These are phyloP conservation scores for Aplidium turbinatum DNA, from an alignment of 23 tunicate genomes.

Conservation along the genomic window DNA sequence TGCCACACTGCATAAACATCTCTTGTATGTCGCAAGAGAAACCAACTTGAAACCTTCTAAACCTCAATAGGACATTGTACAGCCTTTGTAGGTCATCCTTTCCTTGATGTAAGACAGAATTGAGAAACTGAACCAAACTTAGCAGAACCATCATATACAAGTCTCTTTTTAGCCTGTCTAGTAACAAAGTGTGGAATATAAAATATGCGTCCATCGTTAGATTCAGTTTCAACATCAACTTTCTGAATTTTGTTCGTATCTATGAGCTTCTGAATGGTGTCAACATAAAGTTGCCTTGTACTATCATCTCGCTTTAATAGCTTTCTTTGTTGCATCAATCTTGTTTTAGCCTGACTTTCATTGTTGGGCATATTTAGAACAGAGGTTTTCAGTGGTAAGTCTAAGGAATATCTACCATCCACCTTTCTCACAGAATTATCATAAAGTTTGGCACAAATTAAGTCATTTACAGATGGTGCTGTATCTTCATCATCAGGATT, in stretches of 20 bases:
- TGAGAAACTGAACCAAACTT: neutral
- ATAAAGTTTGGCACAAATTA: neutral
- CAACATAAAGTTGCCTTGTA: neutral
- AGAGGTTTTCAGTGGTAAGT: neutral
- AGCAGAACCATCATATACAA: conserved; percentile 8
- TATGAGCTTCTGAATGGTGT: neutral
- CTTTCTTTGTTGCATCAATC: conserved; percentile 6
- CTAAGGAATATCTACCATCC: neutral
- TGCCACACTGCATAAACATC: conserved; percentile 20
- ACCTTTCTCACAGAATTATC: neutral
- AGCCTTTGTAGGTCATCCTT: neutral
- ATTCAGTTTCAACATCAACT: neutral
- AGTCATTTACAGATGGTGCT: neutral
- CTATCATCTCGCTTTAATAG: neutral
- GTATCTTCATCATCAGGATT: conserved; percentile 11
- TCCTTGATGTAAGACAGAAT: conserved; percentile 7
- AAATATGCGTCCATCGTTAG: neutral
- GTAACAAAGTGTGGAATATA: conserved; percentile 5
- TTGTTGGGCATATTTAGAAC: neutral
- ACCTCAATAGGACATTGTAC: conserved; percentile 1
- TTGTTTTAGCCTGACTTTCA: neutral
- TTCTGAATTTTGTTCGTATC: neutral
- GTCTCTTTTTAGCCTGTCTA: neutral
- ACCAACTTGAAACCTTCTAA: neutral
- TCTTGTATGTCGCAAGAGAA: conserved; percentile 3